A percentile compares a stretch with the other conserved stretches of the same genome.
Evolutionary conservation across 2,113 vertebrate species (phyloP).

Genomic region (Coracopsis vasa): DNA sequence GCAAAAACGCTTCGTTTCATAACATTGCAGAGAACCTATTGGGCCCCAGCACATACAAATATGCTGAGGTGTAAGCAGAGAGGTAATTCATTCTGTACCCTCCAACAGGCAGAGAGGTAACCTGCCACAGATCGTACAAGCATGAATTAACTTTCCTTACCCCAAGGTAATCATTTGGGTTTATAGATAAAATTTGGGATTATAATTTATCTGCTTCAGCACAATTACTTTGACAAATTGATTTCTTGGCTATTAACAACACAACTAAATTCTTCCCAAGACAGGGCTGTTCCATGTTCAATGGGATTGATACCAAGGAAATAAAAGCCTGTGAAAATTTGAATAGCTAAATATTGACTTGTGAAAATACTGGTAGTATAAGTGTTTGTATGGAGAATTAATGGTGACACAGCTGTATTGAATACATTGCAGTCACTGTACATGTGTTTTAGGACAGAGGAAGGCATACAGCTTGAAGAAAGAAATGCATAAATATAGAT

Average conservation of each 20-base stretch:
- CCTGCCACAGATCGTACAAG: not conserved
- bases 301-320: not conserved
- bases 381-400: not conserved
- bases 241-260: not conserved
- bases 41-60: not conserved
- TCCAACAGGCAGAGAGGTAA: not conserved
- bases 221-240: not conserved
- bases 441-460: not conserved
- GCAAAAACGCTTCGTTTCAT: not conserved
- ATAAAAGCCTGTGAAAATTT: not conserved
- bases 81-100: not conserved
- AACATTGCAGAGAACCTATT: not conserved
- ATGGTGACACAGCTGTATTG: not conserved
- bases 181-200: slow-evolving; percentile 8
- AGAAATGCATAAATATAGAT: not conserved
- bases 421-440: not conserved
- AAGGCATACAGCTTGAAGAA: not conserved
- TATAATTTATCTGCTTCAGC: not conserved
- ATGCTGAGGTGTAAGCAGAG: not conserved
- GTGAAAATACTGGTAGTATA: not conserved
- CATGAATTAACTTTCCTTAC: not conserved
- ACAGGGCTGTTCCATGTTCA: not conserved
- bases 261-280: not conserved
- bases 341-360: not conserved
- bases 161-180: not conserved